These are phyloP conservation scores for Stomorhina lunata DNA, from an alignment of 2,888 invertebrate species.

Conservation along the genomic window DNA sequence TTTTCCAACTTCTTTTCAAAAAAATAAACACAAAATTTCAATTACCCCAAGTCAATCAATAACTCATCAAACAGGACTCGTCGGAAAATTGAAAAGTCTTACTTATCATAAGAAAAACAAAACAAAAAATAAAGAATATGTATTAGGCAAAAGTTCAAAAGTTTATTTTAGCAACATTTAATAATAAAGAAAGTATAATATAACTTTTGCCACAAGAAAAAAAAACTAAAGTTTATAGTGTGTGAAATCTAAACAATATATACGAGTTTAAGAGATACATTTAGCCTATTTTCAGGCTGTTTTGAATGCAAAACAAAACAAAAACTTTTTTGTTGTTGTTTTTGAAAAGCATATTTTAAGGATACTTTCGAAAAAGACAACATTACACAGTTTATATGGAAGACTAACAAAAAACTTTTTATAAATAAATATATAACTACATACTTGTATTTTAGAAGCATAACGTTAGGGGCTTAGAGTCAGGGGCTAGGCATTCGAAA, in stretches of 20 bases:
- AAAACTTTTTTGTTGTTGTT: background rate
- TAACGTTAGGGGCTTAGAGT: too few relatives aligned
- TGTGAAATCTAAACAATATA: background rate
- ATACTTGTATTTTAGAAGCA: too few relatives aligned
- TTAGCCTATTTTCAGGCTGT: conserved; percentile 38
- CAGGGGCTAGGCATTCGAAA: too few relatives aligned
- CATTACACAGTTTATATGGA: too few relatives aligned
- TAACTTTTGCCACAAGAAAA: too few relatives aligned
- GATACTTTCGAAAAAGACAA: conserved; percentile 10
- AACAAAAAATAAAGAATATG: background rate
- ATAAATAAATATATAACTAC: background rate
- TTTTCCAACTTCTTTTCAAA: background rate
- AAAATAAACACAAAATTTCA: too few relatives aligned
- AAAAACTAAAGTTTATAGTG: conserved; percentile 12
- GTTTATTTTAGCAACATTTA: background rate
- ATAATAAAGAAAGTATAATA: conserved; percentile 17
- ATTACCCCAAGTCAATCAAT: background rate
- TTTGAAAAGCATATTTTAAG: conserved; percentile 35
- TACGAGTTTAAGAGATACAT: background rate
- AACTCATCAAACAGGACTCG: background rate
- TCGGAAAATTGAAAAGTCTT: background rate
- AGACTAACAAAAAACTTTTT: conserved; percentile 31
- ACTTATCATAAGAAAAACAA: background rate
- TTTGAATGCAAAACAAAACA: background rate
- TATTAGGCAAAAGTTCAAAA: conserved; percentile 8